Evolutionary conservation across 2,888 invertebrate species (phyloP).

Genomic region (Bibio marci): DNA sequence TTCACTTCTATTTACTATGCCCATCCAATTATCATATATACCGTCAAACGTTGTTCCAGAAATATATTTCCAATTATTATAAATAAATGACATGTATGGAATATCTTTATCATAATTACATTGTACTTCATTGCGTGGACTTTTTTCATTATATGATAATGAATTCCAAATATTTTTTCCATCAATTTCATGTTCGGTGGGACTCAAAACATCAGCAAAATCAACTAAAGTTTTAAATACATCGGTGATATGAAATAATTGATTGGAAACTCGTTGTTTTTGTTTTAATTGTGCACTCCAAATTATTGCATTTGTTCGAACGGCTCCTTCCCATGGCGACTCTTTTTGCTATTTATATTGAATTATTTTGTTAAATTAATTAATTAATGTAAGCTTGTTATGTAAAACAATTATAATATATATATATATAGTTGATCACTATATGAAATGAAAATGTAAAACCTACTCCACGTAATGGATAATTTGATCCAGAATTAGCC

Average conservation of each 20-base stretch:
- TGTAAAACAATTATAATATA: neutral
- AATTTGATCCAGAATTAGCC: conserved; percentile 59
- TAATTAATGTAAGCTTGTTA: no score
- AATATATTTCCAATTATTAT: conserved; percentile 20
- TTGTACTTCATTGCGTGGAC: conserved; percentile 41
- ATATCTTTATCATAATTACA: conserved; percentile 51
- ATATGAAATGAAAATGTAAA: neutral
- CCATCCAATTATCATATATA: conserved; percentile 14
- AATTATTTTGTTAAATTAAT: no score
- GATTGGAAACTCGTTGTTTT: conserved; percentile 26
- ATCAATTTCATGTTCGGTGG: conserved; percentile 28
- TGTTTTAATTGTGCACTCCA: conserved; percentile 46
- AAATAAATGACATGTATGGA: conserved; percentile 19
- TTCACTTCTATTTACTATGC: conserved; percentile 13
- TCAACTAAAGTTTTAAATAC: no score
- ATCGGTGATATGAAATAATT: no score
- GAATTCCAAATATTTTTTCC: conserved; percentile 54
- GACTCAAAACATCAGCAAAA: neutral
- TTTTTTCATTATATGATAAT: conserved; percentile 29
- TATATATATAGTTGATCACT: no score
- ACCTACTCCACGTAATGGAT: conserved; percentile 59
- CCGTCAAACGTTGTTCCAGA: conserved; percentile 21
- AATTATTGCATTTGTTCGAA: conserved; percentile 57
- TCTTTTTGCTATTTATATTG: conserved; percentile 61
- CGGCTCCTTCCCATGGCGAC: conserved; percentile 72